Evolutionary conservation across 2,888 invertebrate genomes (phyloP), one percentile per base, ranked within the genome.

Genomic region (Herminia tarsipennalis): DNA sequence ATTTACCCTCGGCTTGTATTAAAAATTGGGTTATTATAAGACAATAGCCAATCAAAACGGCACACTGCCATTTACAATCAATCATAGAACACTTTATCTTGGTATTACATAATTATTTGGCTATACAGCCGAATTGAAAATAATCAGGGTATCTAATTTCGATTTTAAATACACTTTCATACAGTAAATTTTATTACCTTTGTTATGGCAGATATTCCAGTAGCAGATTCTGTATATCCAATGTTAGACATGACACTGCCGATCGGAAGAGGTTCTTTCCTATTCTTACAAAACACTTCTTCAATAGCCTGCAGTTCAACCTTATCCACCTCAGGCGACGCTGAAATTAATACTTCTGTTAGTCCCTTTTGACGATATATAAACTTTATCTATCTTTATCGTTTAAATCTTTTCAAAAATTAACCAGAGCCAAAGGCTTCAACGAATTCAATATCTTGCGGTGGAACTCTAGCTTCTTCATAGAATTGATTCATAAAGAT

Each of bases 391-490:
- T n/a, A n/a, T n/a, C n/a, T n/a, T n/a, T n/a, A n/a, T n/a, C n/a
- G n/a, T n/a, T n/a, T n/a, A n/a, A n/a, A 18, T 21, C 5, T 14
- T 10, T 1, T 10, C 12, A 9, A 13, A 18, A 16, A 8, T 18
- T 21, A 24, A 33, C 22, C 94, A 39, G 94, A 93, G 9, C 94
- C 95, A 76, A 94, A 94, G 20, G 94, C 94, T 75, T 95, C 95
- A 12, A 95, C 86, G 69, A 93, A 95, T 22, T 89, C 84, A 0
- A 96, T 88, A 0, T 71, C 61, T 13, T 76, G 68, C 0, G 95
- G 94, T 24, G 93, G 78, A 3, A 96, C 68, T 2, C 86, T 83
- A 8, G 92, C 92, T 66, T 94, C 93, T 0, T 81, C 65, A 70
- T 95, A 95, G 36, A 84, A 82, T 0, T 54, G 33, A 10, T 63